Evolutionary conservation across 2,888 invertebrate genomes (phyloP).

Genomic region (Caradrina kadenii): DNA sequence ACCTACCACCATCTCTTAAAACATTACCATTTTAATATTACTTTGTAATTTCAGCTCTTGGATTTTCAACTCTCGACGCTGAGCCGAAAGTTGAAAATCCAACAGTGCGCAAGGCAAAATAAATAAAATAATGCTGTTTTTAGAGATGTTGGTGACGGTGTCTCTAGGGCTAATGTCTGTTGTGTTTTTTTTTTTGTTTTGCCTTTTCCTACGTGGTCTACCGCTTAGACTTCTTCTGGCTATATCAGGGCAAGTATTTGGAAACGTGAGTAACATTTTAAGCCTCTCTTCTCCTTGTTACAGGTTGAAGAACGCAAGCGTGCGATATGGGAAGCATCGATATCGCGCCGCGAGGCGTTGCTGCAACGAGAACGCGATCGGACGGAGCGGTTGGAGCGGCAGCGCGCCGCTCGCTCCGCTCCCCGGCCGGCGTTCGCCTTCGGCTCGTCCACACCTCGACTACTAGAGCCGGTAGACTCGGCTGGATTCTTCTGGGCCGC

Average conservation of each 20-base stretch:
- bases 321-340: constrained; percentile 96
- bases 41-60: no score
- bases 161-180: not conserved
- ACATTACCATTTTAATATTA: no score
- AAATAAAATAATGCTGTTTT: no score
- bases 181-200: not conserved
- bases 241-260: no score
- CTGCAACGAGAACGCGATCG: constrained; percentile 96
- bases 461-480: constrained; percentile 95
- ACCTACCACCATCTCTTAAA: no score
- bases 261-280: not conserved
- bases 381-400: constrained; percentile 95
- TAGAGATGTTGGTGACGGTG: no score
- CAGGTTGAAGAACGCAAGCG: constrained; percentile 97
- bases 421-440: constrained; percentile 95
- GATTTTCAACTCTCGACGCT: no score
- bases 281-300: constrained; percentile 27
- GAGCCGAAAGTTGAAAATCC: no score
- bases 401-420: constrained; percentile 93
- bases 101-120: no score
- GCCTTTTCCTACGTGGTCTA: not conserved
- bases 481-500: constrained; percentile 96
- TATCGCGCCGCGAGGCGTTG: constrained; percentile 96
- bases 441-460: constrained; percentile 97
- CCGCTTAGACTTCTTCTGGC: no score